A percentile compares a stretch with the other conserved stretches of the same genome.
Conservation (phyloP, 2,888 invertebrate genomes). For the Macrosoma leucophasiata region DNA sequence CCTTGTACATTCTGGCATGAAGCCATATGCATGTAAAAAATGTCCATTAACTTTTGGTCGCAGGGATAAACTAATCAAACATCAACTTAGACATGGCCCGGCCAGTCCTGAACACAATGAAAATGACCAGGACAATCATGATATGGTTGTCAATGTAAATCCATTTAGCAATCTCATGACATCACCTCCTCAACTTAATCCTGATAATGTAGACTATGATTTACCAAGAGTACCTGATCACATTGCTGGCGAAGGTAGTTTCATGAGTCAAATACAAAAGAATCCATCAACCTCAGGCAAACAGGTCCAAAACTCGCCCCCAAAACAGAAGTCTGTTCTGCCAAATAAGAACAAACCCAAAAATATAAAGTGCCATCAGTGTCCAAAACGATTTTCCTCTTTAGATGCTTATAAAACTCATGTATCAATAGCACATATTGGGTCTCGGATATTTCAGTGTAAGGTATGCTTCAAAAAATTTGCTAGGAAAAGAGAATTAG, state of each 20-base stretch:
- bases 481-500: constrained; percentile 80
- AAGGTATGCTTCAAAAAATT: constrained; percentile 81
- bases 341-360: constrained; percentile 62
- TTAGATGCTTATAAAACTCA: constrained; percentile 71
- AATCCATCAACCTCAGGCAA: constrained; percentile 44
- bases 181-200: constrained; percentile 49
- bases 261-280: constrained; percentile 55
- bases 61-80: constrained; percentile 80
- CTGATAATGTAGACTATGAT: constrained; percentile 53
- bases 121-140: constrained; percentile 55
- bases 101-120: constrained; percentile 43
- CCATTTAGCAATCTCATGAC: constrained; percentile 72
- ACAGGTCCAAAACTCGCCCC: constrained; percentile 43
- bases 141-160: constrained; percentile 78
- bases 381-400: constrained; percentile 68
- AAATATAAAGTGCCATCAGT: constrained; percentile 71
- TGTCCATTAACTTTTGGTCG: constrained; percentile 81
- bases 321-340: constrained; percentile 43
- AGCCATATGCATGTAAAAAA: constrained; percentile 79
- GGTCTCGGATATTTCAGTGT: constrained; percentile 77
- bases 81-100: constrained; percentile 78
- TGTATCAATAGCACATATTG: constrained; percentile 69
- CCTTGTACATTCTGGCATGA: constrained; percentile 79
- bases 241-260: constrained; percentile 66
- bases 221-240: constrained; percentile 70